Evolutionary conservation across 2,888 invertebrate species (phyloP), one percentile per base, ranked within the genome.

Genomic region (Tuta absoluta): DNA sequence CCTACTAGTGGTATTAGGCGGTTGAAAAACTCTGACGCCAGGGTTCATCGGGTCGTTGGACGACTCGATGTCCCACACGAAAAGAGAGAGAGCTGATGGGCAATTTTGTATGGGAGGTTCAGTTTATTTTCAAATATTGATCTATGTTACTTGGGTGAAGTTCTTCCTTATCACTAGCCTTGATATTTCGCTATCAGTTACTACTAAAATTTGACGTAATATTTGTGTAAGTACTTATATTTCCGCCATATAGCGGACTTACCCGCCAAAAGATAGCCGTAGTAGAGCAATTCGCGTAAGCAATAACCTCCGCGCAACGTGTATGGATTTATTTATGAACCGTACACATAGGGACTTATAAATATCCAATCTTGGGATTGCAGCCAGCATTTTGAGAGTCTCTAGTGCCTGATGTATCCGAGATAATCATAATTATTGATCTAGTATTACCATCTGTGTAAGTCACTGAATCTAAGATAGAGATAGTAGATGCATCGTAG

Each of bases 281-380:
- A 51, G 33, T 24, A 10, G 8, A 49, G 49, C 48, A 49, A 45
- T 56, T 10, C 53, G 41, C 56, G 63, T 49, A 49, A 37, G 53
- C 60, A 48, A 60, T 60, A 60, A 45, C 45, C 60, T 45, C 24
- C 45, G 45, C 23, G 56, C 21, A 24, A 63, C 63, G 63, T 58
- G 65, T 65, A 68, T 69, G 67, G 68, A 69, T 73, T 72, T 73
- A 73, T 73, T 73, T 73, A 73, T 71, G 73, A 73, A 69, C 65
- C 68, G 67, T 64, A 59, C 63, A 57, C 48, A 61, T 60, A 23
- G 68, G 58, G 64, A 57, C 68, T 69, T 68, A 71, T 71, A 71
- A 71, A 71, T 71, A 71, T 66, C 71, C 68, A 69, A 71, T 71
- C 69, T 65, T 41, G 63, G 64, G 68, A 69, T 68, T 71, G 69